phyloP scores from a whole-genome alignment of 2,113 vertebrate genomes.

The Heteronetta atricapilla region DNA sequence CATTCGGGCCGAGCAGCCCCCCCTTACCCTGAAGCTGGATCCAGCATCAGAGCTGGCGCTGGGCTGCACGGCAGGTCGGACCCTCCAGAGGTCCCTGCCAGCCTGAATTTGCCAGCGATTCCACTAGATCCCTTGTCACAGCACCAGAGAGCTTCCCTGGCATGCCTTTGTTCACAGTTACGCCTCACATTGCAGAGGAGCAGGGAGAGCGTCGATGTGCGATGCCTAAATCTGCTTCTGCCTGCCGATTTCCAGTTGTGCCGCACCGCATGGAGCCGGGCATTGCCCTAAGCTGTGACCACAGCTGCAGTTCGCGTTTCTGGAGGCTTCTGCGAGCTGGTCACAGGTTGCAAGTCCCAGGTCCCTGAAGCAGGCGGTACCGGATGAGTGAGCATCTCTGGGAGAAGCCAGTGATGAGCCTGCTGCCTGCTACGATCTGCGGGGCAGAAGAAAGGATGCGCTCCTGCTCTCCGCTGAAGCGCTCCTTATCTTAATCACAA shows the following conservation, averaged over 20 bases:
- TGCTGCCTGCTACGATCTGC: neutral
- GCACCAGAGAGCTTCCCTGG: neutral
- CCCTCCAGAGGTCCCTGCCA: neutral
- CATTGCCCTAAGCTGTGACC: neutral
- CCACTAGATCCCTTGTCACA: neutral
- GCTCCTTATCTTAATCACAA: neutral
- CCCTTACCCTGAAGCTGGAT: neutral
- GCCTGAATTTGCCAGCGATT: neutral
- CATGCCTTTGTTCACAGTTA: accelerated
- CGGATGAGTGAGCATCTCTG: accelerated
- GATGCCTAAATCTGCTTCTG: neutral
- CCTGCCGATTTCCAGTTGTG: accelerated
- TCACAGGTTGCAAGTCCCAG: neutral
- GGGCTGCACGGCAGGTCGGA: neutral
- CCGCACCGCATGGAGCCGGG: neutral
- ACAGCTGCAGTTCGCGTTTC: accelerated
- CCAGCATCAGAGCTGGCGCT: neutral
- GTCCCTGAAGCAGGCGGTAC: accelerated
- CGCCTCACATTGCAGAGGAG: neutral
- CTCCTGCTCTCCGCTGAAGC: neutral
- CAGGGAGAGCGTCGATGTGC: neutral
- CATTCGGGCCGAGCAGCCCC: neutral
- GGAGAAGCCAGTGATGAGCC: accelerated
- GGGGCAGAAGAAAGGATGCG: neutral
- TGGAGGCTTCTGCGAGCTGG: neutral